A percentile compares a stretch with the other conserved stretches of the same genome.
phyloP scores from a whole-genome alignment of 1,140 invertebrate genomes.

The Drosophila asahinai region DNA sequence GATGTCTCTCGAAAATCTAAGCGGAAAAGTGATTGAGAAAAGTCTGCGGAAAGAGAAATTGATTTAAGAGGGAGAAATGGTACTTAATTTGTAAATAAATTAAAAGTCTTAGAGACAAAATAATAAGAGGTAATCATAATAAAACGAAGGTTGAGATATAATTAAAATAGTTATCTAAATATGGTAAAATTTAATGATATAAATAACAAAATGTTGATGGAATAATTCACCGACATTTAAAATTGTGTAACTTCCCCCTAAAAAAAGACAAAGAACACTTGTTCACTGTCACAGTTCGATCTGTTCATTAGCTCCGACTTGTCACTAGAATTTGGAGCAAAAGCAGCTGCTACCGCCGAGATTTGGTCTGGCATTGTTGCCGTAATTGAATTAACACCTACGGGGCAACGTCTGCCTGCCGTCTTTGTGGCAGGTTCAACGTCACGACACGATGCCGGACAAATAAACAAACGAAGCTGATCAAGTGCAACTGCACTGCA shows the following conservation, averaged over 20 bases:
- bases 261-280: conserved; percentile 8
- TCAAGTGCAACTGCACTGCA: conserved; percentile 45
- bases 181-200: neutral
- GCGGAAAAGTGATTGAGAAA: conserved; percentile 4
- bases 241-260: conserved; percentile 14
- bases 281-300: conserved; percentile 4
- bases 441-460: conserved; percentile 51
- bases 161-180: neutral
- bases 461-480: conserved; percentile 57
- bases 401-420: conserved; percentile 25
- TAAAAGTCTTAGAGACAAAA: neutral
- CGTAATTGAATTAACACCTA: conserved; percentile 76
- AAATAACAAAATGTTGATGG: neutral
- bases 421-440: conserved; percentile 62
- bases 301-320: conserved; percentile 35
- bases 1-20: neutral
- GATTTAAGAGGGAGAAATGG: neutral
- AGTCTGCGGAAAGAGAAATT: neutral
- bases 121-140: neutral
- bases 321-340: conserved; percentile 44
- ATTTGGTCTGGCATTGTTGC: conserved; percentile 36
- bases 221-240: conserved; percentile 2
- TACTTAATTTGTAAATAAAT: too few species aligned
- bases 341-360: neutral
- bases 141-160: neutral